Base-by-base conservation (phyloP, 2,888 invertebrate genomes). In the Ypsolopha scabrella region DNA sequence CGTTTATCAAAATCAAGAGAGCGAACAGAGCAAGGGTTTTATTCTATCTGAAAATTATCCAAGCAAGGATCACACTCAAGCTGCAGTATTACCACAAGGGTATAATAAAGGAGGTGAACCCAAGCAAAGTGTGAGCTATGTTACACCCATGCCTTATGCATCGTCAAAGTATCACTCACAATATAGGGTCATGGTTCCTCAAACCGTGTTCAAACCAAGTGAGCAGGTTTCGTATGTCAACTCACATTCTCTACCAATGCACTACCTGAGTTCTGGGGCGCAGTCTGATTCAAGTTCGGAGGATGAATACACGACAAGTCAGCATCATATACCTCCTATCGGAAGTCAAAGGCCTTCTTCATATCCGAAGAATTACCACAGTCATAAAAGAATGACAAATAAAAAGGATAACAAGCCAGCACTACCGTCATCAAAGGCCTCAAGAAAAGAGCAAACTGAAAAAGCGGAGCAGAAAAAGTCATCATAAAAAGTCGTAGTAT, bases 21-120 rank as follows among this genome's bases (percentile, higher is more conserved):
- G 62, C n/a, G 70, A 64, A 50, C 65, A 68, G 34, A 65, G 60
- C 49, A 63, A 74, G 41, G 67, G 69, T 10, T 60, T 88, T 33
- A 63, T 80, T 1, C 78, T 88, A 1, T 75, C 85, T 14, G 89
- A 89, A 65, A 90, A 89, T 58, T 90, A 89, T 61, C 89, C 90
- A 0, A 87, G 83, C 57, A 80, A 87, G 55, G 82, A 85, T 47
- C 89, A 90, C 55, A 90, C 90, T 0, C 78, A 85, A 59, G 89
- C 90, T 0, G 81, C 89, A 46, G 88, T 88, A 41, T 65, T 80
- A 47, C 83, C 86, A 2, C 6, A 33, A 24, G 34, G 34, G 33
- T 13, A 11, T 4, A 43, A 14, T 13, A 11, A 13, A 13, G 9
- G 9, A n/a, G 6, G 80, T 54, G 73, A 66, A 2, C 58, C 68